phyloP scores from a whole-genome alignment of 2,888 invertebrate genomes.

The Drosophila histrio region DNA sequence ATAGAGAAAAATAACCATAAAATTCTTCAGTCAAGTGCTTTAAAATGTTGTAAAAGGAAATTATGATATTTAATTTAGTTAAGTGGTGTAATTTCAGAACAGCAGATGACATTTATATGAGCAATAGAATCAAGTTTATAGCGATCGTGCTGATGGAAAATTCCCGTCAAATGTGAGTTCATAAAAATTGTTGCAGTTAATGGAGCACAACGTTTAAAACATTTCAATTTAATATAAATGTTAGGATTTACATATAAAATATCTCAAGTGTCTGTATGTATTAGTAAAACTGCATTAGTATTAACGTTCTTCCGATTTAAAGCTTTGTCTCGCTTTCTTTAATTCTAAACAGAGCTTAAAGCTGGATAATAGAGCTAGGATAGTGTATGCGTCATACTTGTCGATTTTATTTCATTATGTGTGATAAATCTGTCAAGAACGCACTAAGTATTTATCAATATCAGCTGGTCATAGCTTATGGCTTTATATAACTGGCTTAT shows the following conservation, averaged over 20 bases:
- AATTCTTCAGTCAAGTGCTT: constrained; percentile 62
- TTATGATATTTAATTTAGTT: constrained; percentile 71
- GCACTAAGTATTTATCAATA: constrained; percentile 5
- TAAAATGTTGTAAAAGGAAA: constrained; percentile 65
- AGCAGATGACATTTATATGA: constrained; percentile 60
- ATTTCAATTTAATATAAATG: constrained; percentile 3
- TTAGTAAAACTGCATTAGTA: neutral
- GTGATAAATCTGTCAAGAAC: neutral
- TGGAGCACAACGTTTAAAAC: constrained; percentile 7
- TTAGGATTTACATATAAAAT: neutral
- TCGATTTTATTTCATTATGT: neutral
- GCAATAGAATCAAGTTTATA: constrained; percentile 54
- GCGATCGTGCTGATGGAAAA: constrained; percentile 41
- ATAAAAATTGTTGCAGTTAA: constrained; percentile 13
- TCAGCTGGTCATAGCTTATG: constrained; percentile 10
- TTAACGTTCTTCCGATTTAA: neutral
- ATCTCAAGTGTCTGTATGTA: neutral
- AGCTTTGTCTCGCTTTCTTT: neutral
- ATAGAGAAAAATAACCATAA: constrained; percentile 11
- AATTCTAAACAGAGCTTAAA: neutral
- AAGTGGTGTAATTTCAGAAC: constrained; percentile 43
- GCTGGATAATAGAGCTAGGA: too few species aligned
- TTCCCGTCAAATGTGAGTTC: constrained; percentile 8
- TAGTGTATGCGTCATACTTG: neutral
- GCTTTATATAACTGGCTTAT: constrained; percentile 8